Percentiles rank a stretch among this genome's conserved stretches.
phyloP scores from a whole-genome alignment of 2,797 vertebrate species.

The Microcaecilia unicolor region DNA sequence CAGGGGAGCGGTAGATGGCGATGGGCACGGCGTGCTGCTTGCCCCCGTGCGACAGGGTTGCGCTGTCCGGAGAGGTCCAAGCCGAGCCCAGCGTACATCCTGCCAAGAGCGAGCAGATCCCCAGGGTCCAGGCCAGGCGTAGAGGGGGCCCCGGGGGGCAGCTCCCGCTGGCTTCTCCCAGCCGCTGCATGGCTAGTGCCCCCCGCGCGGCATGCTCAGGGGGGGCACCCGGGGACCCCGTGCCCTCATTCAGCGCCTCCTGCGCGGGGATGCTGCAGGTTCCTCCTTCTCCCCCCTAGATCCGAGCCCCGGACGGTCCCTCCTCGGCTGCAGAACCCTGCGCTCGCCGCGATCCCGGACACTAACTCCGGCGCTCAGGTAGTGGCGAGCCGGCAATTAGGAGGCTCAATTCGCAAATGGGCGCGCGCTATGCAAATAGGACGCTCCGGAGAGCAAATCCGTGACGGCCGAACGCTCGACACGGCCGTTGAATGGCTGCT shows the following conservation, averaged over 20 bases:
- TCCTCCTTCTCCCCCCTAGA: no score
- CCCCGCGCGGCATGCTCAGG: background rate
- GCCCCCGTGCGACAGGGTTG: constrained; percentile 70
- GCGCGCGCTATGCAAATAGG: constrained; percentile 77
- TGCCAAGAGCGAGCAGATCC: constrained; percentile 77
- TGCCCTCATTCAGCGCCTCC: background rate
- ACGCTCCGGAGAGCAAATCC: constrained; percentile 70
- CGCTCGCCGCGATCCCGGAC: no score
- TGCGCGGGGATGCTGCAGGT: no score
- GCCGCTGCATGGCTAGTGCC: constrained; percentile 3
- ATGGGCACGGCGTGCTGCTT: constrained; percentile 77
- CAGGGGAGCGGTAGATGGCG: constrained; percentile 87
- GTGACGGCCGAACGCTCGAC: constrained; percentile 66
- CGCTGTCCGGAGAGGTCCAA: constrained; percentile 64
- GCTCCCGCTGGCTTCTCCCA: no score
- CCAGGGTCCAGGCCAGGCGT: constrained; percentile 41
- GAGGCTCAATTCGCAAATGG: constrained; percentile 57
- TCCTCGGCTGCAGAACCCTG: no score
- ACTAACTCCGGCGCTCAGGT: no score
- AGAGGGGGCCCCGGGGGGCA: no score
- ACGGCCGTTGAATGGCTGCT: constrained; percentile 73
- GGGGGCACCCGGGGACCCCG: constrained; percentile 2
- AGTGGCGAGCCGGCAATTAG: no score
- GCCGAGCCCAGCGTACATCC: constrained; percentile 74
- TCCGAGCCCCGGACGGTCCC: no score